Evolutionary conservation across 2,113 vertebrate genomes (phyloP), one percentile per base, ranked within the genome.

Genomic region (Onychostoma macrolepis): DNA sequence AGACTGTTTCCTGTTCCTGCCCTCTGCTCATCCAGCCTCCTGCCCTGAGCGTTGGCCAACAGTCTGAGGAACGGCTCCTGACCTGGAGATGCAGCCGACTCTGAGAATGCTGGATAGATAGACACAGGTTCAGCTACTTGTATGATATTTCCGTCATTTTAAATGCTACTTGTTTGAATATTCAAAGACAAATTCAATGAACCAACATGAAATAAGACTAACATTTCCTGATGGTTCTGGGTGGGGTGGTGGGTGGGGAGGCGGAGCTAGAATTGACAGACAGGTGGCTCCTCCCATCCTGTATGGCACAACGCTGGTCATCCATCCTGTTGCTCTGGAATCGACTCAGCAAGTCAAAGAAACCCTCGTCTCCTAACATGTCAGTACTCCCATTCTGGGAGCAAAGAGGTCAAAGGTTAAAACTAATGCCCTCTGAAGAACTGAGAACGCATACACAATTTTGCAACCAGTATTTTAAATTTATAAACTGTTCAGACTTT

Each of bases 261-360:
- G 94, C 53, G 2, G 93, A 81, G 0, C 87, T 80, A 58, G 89
- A 33, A 0, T 93, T 89, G 26, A 94, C 67, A 1, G 95, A 80
- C 19, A 93, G 53, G 50, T 91, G 88, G 92, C 90, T 95, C 87
- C 94, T 93, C 75, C 94, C 94, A 30, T 96, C 95, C 79, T 93
- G 92, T 76, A 99, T 94, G 79, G 93, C 96, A 84, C 96, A 99
- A 72, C 98, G 95, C 89, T 99, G 98, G 89, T 99, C 98, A 17
- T 99, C 98, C 98, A 99, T 99, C 80, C 98, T 96, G 90, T 96
- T 99, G 94, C 97, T 99, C 91, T 99, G 98, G 94, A 99, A 99
- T 41, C 97, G 96, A 86, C 97, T 98, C 84, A 99, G 92, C 72
- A 99, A 94, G 90, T 99, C 98, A 90, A 99, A 99, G 94, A 99